These are phyloP conservation scores for Phragmatobia fuliginosa DNA, from an alignment of 2,888 invertebrate species.

Conservation along the genomic window DNA sequence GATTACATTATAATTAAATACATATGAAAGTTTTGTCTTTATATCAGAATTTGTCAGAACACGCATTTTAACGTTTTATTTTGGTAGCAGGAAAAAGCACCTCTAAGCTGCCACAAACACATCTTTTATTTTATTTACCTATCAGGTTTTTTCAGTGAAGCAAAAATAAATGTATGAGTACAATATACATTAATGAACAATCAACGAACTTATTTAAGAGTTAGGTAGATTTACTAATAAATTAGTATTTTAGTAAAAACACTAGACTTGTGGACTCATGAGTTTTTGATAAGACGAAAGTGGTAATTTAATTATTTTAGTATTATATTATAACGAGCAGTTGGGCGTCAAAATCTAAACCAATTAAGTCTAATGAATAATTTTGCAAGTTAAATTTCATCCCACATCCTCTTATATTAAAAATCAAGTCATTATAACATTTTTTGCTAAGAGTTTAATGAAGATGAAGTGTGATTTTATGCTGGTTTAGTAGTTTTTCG, in stretches of 20 bases:
- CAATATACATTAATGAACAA: too few relatives aligned
- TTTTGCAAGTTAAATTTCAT: constrained; percentile 9
- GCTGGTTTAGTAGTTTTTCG: not conserved
- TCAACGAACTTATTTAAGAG: too few relatives aligned
- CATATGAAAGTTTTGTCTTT: too few relatives aligned
- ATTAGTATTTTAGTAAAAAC: not conserved
- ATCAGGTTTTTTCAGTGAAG: too few relatives aligned
- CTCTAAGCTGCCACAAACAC: too few relatives aligned
- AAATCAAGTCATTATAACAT: not conserved
- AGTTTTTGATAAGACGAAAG: not conserved
- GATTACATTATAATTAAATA: too few relatives aligned
- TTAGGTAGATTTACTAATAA: too few relatives aligned
- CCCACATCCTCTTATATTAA: not conserved
- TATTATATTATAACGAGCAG: not conserved
- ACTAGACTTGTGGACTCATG: not conserved
- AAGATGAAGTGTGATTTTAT: constrained; percentile 3
- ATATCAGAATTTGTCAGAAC: too few relatives aligned
- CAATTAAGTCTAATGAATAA: constrained; percentile 10
- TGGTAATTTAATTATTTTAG: not conserved
- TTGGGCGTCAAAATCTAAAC: constrained; percentile 7
- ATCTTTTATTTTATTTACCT: too few relatives aligned
- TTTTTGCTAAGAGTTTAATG: not conserved
- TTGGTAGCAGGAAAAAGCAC: too few relatives aligned
- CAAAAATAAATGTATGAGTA: too few relatives aligned
- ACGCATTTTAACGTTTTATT: too few relatives aligned